phyloP scores from a whole-genome alignment of 1,140 invertebrate genomes.

The Drosophila parvula region DNA sequence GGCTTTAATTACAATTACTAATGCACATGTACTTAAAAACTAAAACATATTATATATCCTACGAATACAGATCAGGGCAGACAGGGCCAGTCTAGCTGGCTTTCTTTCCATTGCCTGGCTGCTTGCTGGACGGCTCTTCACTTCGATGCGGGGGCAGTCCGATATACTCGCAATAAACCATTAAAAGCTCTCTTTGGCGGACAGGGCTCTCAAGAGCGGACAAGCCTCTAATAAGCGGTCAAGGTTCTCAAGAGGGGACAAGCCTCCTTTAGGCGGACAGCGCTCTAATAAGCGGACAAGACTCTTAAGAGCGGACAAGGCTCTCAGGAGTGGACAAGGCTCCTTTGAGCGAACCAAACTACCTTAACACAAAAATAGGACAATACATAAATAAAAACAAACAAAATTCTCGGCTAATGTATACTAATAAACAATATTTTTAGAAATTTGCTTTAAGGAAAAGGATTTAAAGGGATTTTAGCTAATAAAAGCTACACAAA shows the following conservation, averaged over 20 bases:
- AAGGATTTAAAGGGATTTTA: not conserved
- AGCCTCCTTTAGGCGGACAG: too few relatives aligned
- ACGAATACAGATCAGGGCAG: slow-evolving; percentile 53
- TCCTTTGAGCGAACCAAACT: too few relatives aligned
- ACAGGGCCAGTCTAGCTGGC: slow-evolving; percentile 52
- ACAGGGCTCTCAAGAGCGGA: too few relatives aligned
- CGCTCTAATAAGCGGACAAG: too few relatives aligned
- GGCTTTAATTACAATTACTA: slow-evolving; percentile 65
- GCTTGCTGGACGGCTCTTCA: slow-evolving; percentile 74
- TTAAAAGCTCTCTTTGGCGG: not conserved
- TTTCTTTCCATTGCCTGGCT: slow-evolving; percentile 52
- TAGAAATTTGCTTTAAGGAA: not conserved
- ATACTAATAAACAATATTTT: not conserved
- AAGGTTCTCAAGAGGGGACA: too few relatives aligned
- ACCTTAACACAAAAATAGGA: too few relatives aligned
- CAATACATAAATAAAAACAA: too few relatives aligned
- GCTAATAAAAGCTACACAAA: not conserved
- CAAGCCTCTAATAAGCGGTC: not conserved
- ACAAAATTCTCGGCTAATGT: not conserved
- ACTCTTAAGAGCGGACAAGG: too few relatives aligned
- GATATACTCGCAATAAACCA: slow-evolving; percentile 1
- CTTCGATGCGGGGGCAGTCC: slow-evolving; percentile 72
- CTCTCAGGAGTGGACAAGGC: too few relatives aligned
- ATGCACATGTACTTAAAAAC: slow-evolving; percentile 69
- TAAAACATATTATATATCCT: slow-evolving; percentile 66